Percentiles rank a stretch among this genome's conserved stretches.
These are phyloP conservation scores for Ctenosaura bakeri DNA, from an alignment of 2,797 vertebrate genomes.

Conservation along the genomic window DNA sequence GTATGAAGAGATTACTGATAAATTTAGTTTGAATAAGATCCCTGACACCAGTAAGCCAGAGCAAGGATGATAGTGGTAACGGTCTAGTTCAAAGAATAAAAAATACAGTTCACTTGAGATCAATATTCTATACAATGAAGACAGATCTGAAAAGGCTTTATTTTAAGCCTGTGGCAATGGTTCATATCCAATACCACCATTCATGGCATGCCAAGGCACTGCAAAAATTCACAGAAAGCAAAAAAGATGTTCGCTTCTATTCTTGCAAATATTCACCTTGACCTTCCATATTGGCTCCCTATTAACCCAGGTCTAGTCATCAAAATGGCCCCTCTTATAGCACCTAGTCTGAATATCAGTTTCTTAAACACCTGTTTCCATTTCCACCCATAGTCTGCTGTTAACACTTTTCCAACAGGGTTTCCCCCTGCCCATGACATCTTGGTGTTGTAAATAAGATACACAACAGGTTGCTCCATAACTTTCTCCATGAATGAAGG, in stretches of 20 bases:
- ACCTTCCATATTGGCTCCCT: background rate
- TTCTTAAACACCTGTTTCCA: background rate
- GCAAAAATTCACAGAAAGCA: background rate
- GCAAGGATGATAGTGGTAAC: background rate
- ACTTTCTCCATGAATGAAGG: slow-evolving; percentile 57
- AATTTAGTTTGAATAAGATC: slow-evolving; percentile 15
- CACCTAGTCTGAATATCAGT: background rate
- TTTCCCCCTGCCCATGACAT: slow-evolving; percentile 36
- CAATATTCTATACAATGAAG: background rate
- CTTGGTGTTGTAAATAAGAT: slow-evolving; percentile 39
- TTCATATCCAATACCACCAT: slow-evolving; percentile 1
- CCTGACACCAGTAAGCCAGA: background rate
- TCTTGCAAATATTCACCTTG: background rate
- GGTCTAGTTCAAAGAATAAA: slow-evolving; percentile 10
- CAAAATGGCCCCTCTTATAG: background rate
- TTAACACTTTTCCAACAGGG: slow-evolving; percentile 28
- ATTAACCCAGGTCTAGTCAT: background rate
- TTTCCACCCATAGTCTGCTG: background rate
- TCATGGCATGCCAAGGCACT: background rate
- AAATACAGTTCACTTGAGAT: background rate
- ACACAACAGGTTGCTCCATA: slow-evolving; percentile 52
- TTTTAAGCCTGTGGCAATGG: background rate
- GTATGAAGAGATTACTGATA: background rate
- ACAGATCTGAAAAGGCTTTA: background rate
- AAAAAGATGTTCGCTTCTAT: background rate